Evolutionary conservation across 2,797 vertebrate species (phyloP).

Genomic region (Danio aesculapii): DNA sequence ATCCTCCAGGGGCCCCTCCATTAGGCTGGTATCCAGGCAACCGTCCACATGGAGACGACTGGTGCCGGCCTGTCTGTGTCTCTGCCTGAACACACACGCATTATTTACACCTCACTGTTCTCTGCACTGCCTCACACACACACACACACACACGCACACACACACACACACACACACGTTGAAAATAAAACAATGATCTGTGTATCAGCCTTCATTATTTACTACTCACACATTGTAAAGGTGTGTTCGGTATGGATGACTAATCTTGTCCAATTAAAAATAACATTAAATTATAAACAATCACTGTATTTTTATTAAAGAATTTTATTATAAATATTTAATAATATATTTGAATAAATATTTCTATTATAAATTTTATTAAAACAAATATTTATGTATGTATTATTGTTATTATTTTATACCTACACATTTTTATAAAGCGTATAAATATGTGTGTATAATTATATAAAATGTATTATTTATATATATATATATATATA

Average conservation of each 20-base stretch:
- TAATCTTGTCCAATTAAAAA: neutral
- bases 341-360: too few species aligned
- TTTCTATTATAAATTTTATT: too few species aligned
- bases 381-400: too few species aligned
- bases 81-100: slow-evolving; percentile 47
- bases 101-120: slow-evolving; percentile 42
- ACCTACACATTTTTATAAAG: too few species aligned
- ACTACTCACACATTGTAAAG: slow-evolving; percentile 12
- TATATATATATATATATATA: too few species aligned
- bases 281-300: too few species aligned
- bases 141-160: neutral
- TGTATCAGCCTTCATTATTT: slow-evolving; percentile 47
- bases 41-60: slow-evolving; percentile 68
- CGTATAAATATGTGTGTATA: too few species aligned
- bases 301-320: too few species aligned
- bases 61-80: slow-evolving; percentile 56
- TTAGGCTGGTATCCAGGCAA: slow-evolving; percentile 84
- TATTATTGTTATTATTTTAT: too few species aligned
- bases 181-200: slow-evolving; percentile 46
- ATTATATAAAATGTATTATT: too few species aligned
- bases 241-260: slow-evolving; percentile 1
- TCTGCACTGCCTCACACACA: slow-evolving; percentile 38
- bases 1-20: slow-evolving; percentile 79
- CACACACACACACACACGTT: too few species aligned
- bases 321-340: too few species aligned